Base-by-base conservation (phyloP, 2,797 vertebrate genomes). In the Falco columbarius region DNA sequence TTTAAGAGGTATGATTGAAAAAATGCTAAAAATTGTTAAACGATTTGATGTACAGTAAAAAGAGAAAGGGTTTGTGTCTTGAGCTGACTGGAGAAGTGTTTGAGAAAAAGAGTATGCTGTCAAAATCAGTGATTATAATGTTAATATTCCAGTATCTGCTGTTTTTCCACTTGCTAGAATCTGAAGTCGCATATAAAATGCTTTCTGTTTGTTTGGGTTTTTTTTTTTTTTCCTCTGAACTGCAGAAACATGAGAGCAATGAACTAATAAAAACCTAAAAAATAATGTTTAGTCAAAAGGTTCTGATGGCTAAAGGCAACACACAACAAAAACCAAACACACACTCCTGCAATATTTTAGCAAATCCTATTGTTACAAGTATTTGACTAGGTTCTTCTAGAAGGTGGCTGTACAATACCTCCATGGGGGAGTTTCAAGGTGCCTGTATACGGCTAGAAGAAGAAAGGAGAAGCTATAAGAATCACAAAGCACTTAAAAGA, bases 151-250 rank as follows among this genome's bases (percentile, higher is more conserved):
- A 62, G 8, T 77, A 47, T 61, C 87, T 59, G 6, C 44, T 44
- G n/a, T 4, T 79, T 55, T 85, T 70, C n/a, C 16, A 36, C 29
- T 56, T 75, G 26, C 21, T 65, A 38, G 9, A 49, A 63, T 36
- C n/a, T n/a, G 29, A 83, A 92, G n/a, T n/a, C 8, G 2, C 71
- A 63, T n/a, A 42, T 20, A 79, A 86, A 82, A 68, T 14, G 19
- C 68, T 46, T 36, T 23, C 9, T 47, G 16, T 7, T 7, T 2
- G 9, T 9, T 14, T 27, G 40, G 40, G 40, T 5, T 23, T 23
- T 8, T 2, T 4, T 11, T 22, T 7, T 52, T 4, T 2, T 14
- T 10, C 24, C 55, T 61, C 27, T 7, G 9, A n/a, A 32, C 4
- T 30, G 14, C 2, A 2, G 49, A 84, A 42, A 8, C 21, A 5